Evolutionary conservation across 2,888 invertebrate species (phyloP), one percentile per base, ranked within the genome.

Genomic region (Micoletzkya japonica): DNA sequence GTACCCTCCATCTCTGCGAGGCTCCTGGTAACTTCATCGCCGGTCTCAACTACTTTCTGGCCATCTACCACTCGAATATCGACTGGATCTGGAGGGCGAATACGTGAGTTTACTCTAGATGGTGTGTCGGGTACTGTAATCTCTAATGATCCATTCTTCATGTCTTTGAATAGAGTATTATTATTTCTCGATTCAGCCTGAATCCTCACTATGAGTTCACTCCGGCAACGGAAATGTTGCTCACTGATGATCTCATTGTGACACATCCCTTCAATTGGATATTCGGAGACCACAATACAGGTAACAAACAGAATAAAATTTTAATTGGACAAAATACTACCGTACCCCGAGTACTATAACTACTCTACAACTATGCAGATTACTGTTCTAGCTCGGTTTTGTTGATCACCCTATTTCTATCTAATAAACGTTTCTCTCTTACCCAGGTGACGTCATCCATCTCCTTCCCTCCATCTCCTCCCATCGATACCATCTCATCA

Each of bases 21-120:
- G 95, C 95, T 0, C 97, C 97, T 0, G 97, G 97, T 0, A 95
- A 94, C 1, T 97, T 97, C 86, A 90, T 97, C 52, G 90, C 93
- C 4, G 91, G 95, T 0, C 86, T 96, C 3, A 95, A 95, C 87
- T 94, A 95, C 86, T 94, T 90, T 86, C 84, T 88, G 14, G 50
- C 44, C n/a, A 20, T 63, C 3, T 56, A 32, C 32, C 49, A 7
- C 4, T 4, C 56, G 1, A 63, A 58, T 32, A 7, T 61, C 1
- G 6, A 44, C n/a, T 70, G 68, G 34, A 59, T 70, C n/a, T 50
- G 63, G 68, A 57, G 4, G 58, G 61, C 71, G 20, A 70, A 59
- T 39, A 59, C 67, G 66, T 64, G 28, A 61, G 70, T 56, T 2
- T 58, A 2, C 74, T n/a, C n/a, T n/a, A 67, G 72, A 37, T 32